Base-by-base conservation (phyloP, 2,113 vertebrate species). In the Zootoca vivipara region DNA sequence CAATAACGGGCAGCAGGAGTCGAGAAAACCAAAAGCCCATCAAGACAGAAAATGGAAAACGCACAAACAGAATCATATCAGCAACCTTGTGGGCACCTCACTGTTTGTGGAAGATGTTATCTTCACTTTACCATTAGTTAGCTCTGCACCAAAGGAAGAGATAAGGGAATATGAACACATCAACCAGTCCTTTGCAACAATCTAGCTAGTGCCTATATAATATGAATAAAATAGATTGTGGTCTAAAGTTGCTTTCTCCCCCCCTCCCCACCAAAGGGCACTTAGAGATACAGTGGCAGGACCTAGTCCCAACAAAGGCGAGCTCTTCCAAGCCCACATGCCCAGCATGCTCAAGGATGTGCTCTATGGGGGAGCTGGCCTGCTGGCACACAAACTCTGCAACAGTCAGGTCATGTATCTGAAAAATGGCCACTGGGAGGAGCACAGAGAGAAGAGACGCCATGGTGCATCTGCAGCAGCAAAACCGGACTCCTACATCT, bases 1-100 rank as follows among this genome's bases (percentile, higher is more conserved):
- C 97, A 98, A 96, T 97, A 98, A 98, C 96, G 94, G 95, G 96
- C 95, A 93, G 93, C 90, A 89, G 26, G 85, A 46, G 1, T 0
- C 96, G 92, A 96, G 90, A 84, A 93, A 97, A 96, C 95, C 92
- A 96, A 89, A 77, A 96, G 93, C 95, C 92, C 94, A 85, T 93
- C 95, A 95, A 4, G 90, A 1, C 73, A 91, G 92, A 80, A 33
- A 85, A 4, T 46, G 0, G 80, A 87, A 87, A 56, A n/a, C 22
- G 65, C 81, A 77, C 46, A 22, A 40, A 7, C 20, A 1, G 5
- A 87, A 83, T 79, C 38, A 46, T 78, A 58, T 22, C 10, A 58
- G 20, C 52, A 78, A 26, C 65, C 13, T 72, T 91, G 9, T 82
- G 58, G n/a, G 74, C 1, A 1, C 86, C 89, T 83, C 87, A 78